phyloP scores from a whole-genome alignment of 2,888 invertebrate genomes.

The Morpho deidamia region DNA sequence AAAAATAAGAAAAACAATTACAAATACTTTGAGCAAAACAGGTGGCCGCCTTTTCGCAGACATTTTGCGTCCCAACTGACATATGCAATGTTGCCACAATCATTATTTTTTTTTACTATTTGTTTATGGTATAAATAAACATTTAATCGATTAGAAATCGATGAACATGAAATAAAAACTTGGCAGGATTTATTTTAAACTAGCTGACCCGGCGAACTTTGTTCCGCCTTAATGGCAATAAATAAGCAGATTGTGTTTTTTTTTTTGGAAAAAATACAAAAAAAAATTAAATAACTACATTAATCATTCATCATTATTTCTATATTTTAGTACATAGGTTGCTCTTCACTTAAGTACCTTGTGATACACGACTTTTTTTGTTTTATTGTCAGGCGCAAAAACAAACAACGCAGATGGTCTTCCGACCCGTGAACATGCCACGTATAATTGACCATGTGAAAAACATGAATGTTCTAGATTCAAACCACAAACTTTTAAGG shows the following conservation, averaged over 20 bases:
- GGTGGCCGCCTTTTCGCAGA: background rate
- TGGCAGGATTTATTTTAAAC: too few species aligned
- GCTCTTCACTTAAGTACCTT: too few species aligned
- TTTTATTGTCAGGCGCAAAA: too few species aligned
- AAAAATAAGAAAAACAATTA: conserved; percentile 12
- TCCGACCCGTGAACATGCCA: conserved; percentile 8
- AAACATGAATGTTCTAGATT: conserved; percentile 9
- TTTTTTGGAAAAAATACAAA: too few species aligned
- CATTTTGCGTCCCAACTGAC: conserved; percentile 7
- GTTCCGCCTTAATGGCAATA: too few species aligned
- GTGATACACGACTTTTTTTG: too few species aligned
- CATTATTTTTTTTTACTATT: conserved; percentile 7
- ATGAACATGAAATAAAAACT: too few species aligned
- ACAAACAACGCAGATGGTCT: background rate
- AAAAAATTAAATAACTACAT: too few species aligned
- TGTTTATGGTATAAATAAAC: conserved; percentile 13
- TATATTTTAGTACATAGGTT: too few species aligned
- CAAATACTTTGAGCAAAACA: conserved; percentile 11
- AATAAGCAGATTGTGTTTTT: too few species aligned
- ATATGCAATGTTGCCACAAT: background rate
- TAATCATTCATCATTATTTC: too few species aligned
- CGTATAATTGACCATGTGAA: conserved; percentile 10
- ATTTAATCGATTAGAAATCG: background rate
- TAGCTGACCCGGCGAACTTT: too few species aligned
- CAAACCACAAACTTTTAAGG: conserved; percentile 15